Percentiles rank a stretch among this genome's conserved stretches.
phyloP scores from a whole-genome alignment of 2,888 invertebrate species.

The Clanis bilineata region DNA sequence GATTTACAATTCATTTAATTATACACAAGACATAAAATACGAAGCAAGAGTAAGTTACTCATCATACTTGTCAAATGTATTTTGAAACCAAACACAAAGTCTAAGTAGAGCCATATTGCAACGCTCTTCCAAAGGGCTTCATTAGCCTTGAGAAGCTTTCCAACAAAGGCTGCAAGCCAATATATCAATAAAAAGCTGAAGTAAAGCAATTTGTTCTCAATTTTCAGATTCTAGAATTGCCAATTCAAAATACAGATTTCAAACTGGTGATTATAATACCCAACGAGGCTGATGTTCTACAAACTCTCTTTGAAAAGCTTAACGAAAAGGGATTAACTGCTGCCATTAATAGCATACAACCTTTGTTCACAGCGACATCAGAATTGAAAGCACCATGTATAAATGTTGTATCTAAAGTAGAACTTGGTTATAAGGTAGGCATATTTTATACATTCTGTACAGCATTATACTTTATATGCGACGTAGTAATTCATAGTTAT shows the following conservation, averaged over 20 bases:
- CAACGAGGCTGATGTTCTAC: not conserved
- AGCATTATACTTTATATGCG: too few relatives aligned
- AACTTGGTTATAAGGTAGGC: not conserved
- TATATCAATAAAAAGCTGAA: too few relatives aligned
- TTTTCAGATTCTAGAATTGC: not conserved
- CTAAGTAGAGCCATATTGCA: too few relatives aligned
- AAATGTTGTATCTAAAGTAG: not conserved
- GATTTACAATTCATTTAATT: slow-evolving; percentile 43
- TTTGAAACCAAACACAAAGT: too few relatives aligned
- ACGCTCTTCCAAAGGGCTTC: too few relatives aligned
- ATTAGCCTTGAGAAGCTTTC: too few relatives aligned
- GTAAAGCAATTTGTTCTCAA: too few relatives aligned
- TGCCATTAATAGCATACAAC: not conserved
- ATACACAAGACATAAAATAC: slow-evolving; percentile 45
- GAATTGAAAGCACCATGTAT: not conserved
- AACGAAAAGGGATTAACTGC: not conserved
- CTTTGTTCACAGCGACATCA: not conserved
- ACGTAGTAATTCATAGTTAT: too few relatives aligned
- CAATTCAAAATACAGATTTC: not conserved
- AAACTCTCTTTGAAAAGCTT: not conserved
- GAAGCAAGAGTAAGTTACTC: slow-evolving; percentile 47
- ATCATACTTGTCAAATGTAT: too few relatives aligned
- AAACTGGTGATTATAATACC: not conserved
- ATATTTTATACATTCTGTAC: not conserved
- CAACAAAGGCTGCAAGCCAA: too few relatives aligned